Conservation (phyloP, 2,888 invertebrate genomes). For the Encarsia formosa region DNA sequence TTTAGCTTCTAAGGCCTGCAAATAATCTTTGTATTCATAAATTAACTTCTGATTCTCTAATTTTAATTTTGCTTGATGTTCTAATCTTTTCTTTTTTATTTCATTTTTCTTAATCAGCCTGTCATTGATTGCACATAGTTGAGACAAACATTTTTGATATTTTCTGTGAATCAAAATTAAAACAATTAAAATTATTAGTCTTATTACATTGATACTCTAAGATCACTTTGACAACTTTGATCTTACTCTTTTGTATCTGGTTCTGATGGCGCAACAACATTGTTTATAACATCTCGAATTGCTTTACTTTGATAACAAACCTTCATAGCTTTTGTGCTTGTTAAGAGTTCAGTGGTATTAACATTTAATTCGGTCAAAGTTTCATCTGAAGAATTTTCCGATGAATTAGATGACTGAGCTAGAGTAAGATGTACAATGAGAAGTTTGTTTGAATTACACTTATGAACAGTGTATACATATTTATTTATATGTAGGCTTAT, state of each 20-base stretch:
- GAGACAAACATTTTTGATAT: constrained; percentile 21
- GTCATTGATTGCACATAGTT: constrained; percentile 31
- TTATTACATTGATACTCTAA: background rate
- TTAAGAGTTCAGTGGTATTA: constrained; percentile 19
- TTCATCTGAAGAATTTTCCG: constrained; percentile 1
- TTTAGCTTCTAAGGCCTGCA: constrained; percentile 30
- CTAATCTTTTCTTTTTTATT: constrained; percentile 21
- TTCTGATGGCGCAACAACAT: constrained; percentile 18
- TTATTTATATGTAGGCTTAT: background rate
- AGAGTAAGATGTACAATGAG: background rate
- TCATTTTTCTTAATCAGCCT: constrained; percentile 20
- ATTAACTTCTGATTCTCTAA: constrained; percentile 31
- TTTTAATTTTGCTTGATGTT: constrained; percentile 29
- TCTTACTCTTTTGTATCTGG: constrained; percentile 22
- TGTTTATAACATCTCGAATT: constrained; percentile 28
- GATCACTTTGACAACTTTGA: background rate
- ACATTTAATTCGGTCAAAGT: constrained; percentile 22
- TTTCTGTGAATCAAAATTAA: constrained; percentile 29
- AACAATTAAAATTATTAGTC: background rate
- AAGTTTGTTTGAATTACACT: too few relatives aligned
- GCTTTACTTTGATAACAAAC: constrained; percentile 30
- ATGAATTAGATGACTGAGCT: background rate
- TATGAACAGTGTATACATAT: background rate
- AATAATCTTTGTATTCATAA: constrained; percentile 30
- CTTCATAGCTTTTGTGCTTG: constrained; percentile 26